Conservation (phyloP, 2,113 vertebrate genomes). For the Lagopus muta region DNA sequence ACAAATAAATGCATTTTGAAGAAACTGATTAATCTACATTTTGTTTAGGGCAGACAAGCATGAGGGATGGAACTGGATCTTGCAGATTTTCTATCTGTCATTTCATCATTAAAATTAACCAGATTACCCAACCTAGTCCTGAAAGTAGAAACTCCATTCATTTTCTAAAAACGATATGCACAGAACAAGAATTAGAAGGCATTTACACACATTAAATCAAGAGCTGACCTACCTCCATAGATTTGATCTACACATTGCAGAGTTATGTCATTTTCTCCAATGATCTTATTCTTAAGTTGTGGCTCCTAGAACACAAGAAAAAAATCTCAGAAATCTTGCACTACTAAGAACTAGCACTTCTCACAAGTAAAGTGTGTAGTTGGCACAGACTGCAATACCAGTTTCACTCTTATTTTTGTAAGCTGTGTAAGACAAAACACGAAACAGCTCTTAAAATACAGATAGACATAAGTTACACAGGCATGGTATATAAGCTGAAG, state of each 20-base stretch:
- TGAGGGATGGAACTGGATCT: neutral
- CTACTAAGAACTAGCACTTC: neutral
- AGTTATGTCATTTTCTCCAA: constrained; percentile 90
- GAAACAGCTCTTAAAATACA: neutral
- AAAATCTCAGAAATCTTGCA: neutral
- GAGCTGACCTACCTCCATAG: constrained; percentile 83
- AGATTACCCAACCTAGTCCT: neutral
- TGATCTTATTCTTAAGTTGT: constrained; percentile 87
- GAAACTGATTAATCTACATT: neutral
- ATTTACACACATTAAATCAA: neutral
- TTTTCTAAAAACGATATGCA: neutral
- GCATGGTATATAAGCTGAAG: neutral
- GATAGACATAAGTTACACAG: neutral
- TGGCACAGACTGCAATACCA: neutral
- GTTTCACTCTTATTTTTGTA: neutral
- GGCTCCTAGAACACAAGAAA: constrained; percentile 74
- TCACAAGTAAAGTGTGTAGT: neutral
- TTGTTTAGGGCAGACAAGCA: neutral
- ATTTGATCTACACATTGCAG: constrained; percentile 90
- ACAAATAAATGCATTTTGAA: neutral
- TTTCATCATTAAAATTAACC: neutral
- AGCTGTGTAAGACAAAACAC: neutral
- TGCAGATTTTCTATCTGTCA: neutral
- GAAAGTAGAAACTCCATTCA: neutral
- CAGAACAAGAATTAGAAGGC: neutral